Evolutionary conservation across 2,888 invertebrate genomes (phyloP), one percentile per base, ranked within the genome.

Genomic region (Volucella inanis): DNA sequence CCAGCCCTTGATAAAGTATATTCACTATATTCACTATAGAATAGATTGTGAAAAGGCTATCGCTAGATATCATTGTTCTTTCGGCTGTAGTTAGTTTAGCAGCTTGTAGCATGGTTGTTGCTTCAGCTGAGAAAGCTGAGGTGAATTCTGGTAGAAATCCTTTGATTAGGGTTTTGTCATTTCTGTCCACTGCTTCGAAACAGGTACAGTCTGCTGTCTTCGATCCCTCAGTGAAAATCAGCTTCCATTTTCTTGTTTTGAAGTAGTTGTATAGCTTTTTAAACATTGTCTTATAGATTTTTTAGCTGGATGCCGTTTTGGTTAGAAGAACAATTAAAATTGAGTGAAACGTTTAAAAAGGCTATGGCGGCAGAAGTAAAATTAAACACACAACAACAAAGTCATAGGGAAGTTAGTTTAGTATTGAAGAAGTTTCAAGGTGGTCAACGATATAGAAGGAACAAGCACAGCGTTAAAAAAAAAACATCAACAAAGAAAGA

Each of bases 111-210:
- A 77, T 47, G 2, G 77, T 72, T 22, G 47, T 38, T 10, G 65
- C 65, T 65, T 84, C 59, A 3, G 75, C 52, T 10, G 78, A 54
- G 39, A 68, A 74, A 31, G 70, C 45, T 4, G 70, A 79, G 41
- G 79, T 54, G 47, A 57, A 71, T 9, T 52, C 2, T 55, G 71
- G 61, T 9, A 75, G 39, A 1, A 57, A 41, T 10, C 54, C 54
- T 22, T 41, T 49, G 15, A 9, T 22, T 15, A 76, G 49, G 11
- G 47, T 18, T 12, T 38, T 41, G 15, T 57, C 68, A 2, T 65
- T 47, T 12, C 65, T 11, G 10, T 70, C 45, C 18, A 76, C 64
- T 3, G 71, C 70, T 15, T 64, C 75, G 50, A 81, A 76, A 1
- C 64, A n/a, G 9, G 75, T 82, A 12, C 18, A 43, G 43, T 14